Conservation (phyloP, 2,113 vertebrate genomes). For the Platysternon megacephalum region DNA sequence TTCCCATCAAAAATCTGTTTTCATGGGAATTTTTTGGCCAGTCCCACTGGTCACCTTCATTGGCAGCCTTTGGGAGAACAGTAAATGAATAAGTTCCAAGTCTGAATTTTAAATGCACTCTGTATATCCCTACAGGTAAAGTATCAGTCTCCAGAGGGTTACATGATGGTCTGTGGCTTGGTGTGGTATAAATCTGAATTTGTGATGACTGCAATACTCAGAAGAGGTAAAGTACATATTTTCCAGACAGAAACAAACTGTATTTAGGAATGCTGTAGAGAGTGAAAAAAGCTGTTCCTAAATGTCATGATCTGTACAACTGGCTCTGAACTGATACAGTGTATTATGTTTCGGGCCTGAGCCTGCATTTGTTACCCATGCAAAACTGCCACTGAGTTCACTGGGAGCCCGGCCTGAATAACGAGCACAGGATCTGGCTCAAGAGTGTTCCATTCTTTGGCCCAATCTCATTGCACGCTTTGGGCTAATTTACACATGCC, state of each 20-base stretch:
- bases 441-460: not conserved
- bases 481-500: not conserved
- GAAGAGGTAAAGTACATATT: not conserved
- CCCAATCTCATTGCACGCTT: not conserved
- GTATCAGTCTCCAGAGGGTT: not conserved
- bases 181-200: not conserved
- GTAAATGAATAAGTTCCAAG: accelerated
- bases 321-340: not conserved
- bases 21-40: not conserved
- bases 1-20: not conserved
- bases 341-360: not conserved
- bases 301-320: not conserved
- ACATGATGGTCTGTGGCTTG: not conserved
- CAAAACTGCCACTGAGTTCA: not conserved
- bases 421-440: not conserved
- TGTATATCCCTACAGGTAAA: not conserved
- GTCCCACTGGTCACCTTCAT: not conserved
- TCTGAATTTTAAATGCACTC: not conserved
- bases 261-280: not conserved
- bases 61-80: not conserved
- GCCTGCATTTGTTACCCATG: not conserved
- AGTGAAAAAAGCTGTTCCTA: not conserved
- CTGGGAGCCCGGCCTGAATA: not conserved
- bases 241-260: not conserved
- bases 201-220: not conserved